phyloP scores from a whole-genome alignment of 2,888 invertebrate species.

The Cerastoderma edule region DNA sequence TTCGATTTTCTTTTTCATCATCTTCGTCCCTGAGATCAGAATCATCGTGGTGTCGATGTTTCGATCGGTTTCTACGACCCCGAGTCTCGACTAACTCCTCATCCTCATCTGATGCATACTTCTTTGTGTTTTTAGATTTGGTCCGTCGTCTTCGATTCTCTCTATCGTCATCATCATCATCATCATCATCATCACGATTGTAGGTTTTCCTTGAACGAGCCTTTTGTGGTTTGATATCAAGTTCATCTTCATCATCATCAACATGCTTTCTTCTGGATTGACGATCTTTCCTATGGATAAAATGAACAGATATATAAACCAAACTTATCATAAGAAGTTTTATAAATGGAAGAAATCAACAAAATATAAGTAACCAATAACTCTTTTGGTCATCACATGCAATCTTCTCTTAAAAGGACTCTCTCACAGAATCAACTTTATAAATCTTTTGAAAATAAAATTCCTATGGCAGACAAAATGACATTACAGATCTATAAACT shows the following conservation, averaged over 20 bases:
- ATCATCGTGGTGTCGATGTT: slow-evolving; percentile 35
- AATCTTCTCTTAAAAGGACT: no score
- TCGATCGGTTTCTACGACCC: slow-evolving; percentile 36
- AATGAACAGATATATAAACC: no score
- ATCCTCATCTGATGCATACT: slow-evolving; percentile 33
- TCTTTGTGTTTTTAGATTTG: slow-evolving; percentile 34
- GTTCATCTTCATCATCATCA: slow-evolving; percentile 54
- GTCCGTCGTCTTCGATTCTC: slow-evolving; percentile 32
- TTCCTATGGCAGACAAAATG: no score
- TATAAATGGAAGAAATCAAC: no score
- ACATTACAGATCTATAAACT: no score
- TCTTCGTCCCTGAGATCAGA: slow-evolving; percentile 39
- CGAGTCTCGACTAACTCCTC: slow-evolving; percentile 35
- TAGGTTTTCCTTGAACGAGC: slow-evolving; percentile 34
- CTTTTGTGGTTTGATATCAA: slow-evolving; percentile 30
- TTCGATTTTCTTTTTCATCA: slow-evolving; percentile 29
- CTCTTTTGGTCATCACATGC: no score
- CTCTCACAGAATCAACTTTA: no score
- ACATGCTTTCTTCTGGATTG: slow-evolving; percentile 42
- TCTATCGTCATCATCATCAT: slow-evolving; percentile 38
- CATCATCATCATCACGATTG: slow-evolving; percentile 49
- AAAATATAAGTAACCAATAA: no score
- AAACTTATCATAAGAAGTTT: no score
- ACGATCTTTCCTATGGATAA: slow-evolving; percentile 45
- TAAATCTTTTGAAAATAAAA: no score